A percentile compares a stretch with the other conserved stretches of the same genome.
phyloP scores from a whole-genome alignment of 2,113 vertebrate species.

The Bambusicola thoracicus region DNA sequence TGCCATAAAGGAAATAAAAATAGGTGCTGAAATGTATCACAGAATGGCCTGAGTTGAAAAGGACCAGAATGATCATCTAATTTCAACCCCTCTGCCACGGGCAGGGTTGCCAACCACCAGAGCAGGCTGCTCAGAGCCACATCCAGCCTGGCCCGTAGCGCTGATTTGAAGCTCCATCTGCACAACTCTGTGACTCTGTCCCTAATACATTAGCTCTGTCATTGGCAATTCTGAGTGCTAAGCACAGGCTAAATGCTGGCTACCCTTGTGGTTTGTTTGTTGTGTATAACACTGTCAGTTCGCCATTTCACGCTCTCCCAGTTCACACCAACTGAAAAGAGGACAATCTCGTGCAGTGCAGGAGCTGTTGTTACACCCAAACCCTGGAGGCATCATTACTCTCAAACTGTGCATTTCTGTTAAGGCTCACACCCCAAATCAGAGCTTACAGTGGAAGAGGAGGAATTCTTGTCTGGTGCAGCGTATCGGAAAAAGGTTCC shows the following conservation, averaged over 20 bases:
- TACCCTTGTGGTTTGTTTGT: not conserved
- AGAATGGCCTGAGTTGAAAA: too few species aligned
- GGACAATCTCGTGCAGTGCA: not conserved
- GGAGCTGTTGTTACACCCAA: not conserved
- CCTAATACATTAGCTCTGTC: not conserved
- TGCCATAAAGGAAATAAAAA: not conserved
- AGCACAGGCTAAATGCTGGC: not conserved
- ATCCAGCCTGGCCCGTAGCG: not conserved
- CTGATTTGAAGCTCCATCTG: not conserved
- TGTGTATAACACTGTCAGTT: not conserved
- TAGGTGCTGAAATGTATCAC: not conserved
- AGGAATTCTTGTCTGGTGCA: slow-evolving; percentile 92
- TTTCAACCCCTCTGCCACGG: too few species aligned
- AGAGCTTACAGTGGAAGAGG: slow-evolving; percentile 89
- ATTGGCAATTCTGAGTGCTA: not conserved
- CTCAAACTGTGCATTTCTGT: not conserved
- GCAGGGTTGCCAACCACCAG: too few species aligned
- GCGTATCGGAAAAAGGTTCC: slow-evolving; percentile 97
- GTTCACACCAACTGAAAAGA: not conserved
- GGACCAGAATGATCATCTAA: too few species aligned
- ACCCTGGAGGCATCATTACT: not conserved
- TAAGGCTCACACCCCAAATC: not conserved
- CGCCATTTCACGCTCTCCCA: not conserved
- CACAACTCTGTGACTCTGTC: not conserved
- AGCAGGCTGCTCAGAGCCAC: too few species aligned